Evolutionary conservation across 1,140 invertebrate genomes (phyloP), one percentile per base, ranked within the genome.

Genomic region (Palaemon carinicauda): DNA sequence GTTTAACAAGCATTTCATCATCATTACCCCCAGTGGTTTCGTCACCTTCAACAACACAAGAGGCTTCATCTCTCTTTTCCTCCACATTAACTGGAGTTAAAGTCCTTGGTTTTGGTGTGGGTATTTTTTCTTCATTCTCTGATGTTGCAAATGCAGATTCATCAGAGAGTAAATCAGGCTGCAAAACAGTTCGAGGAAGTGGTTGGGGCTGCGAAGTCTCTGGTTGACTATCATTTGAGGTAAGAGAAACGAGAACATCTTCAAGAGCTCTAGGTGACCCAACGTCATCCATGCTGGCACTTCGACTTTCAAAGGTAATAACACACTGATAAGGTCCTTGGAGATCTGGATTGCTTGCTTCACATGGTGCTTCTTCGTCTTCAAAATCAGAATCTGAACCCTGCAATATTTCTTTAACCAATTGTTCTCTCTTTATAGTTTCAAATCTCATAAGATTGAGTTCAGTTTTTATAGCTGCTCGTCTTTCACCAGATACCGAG

Each of bases 231-330:
- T 88, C 88, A 15, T 52, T 89, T 19, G 88, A 89, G 41, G 88
- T 89, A 7, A 89, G 65, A 12, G 88, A 89, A n/a, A 89, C 85
- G 14, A 89, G 86, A 5, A 54, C 88, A 7, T 87, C 88, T 80
- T 89, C 88, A 15, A 89, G 71, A n/a, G 88, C 88, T 19, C 85
- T 83, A 17, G 88, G 73, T 21, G 88, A 87, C 9, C 88, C 88
- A 14, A 87, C 81, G 65, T 89, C 88, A 21, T 89, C 81, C 86
- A 89, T 81, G 24, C 88, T 89, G 24, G 74, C 29, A 53, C 85
- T 87, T 31, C 88, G 81, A 41, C 85, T 87, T 50, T 89, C 88
- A 69, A 89, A 87, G 12, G 88, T 89, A 51, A 89, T 89, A 17
- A 89, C 83, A 71, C 86, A 89, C 1, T 86, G 86, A 81, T 89